A percentile compares a stretch with the other conserved stretches of the same genome.
These are phyloP conservation scores for Perca fluviatilis DNA, from an alignment of 2,113 vertebrate species.

Conservation along the genomic window DNA sequence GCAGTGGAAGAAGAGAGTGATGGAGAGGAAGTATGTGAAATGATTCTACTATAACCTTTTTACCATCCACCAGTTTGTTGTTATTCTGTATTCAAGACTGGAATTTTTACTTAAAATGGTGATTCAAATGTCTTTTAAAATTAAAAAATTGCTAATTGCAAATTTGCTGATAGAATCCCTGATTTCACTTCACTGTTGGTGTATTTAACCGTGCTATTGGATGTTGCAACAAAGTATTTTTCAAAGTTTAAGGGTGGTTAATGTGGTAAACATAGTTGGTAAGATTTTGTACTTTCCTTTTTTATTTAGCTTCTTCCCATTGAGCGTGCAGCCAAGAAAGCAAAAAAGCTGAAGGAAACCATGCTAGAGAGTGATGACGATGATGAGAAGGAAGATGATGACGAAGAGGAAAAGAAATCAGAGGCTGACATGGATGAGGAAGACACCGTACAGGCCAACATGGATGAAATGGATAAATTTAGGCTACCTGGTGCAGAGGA, in stretches of 20 bases:
- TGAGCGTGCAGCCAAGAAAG: constrained; percentile 90
- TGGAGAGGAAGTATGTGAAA: constrained; percentile 79
- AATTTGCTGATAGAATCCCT: background rate
- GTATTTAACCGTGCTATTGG: background rate
- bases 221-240: background rate
- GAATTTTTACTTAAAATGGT: background rate
- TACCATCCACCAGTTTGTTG: background rate
- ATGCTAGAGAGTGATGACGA: constrained; percentile 75
- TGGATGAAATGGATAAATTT: constrained; percentile 88
- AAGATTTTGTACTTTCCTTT: background rate
- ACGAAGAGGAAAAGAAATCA: constrained; percentile 45
- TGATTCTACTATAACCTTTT: background rate
- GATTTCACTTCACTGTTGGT: background rate
- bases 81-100: background rate
- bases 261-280: background rate
- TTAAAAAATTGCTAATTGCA: background rate
- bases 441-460: constrained; percentile 87
- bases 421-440: constrained; percentile 76
- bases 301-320: constrained; percentile 91
- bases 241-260: background rate
- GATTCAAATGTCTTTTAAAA: background rate
- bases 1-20: constrained; percentile 74
- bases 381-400: constrained; percentile 31
- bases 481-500: constrained; percentile 88
- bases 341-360: constrained; percentile 82